Conservation (phyloP, 2,888 invertebrate species). For the Apamea crenata region DNA sequence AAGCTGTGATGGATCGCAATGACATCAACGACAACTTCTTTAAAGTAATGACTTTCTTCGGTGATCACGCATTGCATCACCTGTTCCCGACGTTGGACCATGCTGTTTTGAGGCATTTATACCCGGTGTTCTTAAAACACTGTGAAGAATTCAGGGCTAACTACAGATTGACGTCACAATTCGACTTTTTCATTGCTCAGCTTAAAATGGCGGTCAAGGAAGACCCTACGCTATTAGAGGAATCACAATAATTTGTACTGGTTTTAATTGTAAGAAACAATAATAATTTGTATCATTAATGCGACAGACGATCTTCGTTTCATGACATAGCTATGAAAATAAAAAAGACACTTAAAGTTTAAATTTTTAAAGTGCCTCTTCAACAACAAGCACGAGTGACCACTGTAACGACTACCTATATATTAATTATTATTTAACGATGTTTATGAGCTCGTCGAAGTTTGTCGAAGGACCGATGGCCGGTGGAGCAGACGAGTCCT, state of each 20-base stretch:
- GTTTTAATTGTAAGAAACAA: conserved; percentile 1
- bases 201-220: conserved; percentile 78
- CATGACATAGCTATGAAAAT: neutral
- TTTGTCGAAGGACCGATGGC: no score
- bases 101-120: conserved; percentile 91
- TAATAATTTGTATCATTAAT: neutral
- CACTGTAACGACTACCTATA: neutral
- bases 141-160: conserved; percentile 91
- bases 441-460: no score
- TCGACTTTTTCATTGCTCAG: conserved; percentile 82
- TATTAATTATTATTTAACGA: neutral
- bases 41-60: conserved; percentile 93
- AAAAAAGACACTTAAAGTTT: neutral
- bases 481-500: no score
- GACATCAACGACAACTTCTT: conserved; percentile 92
- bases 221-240: conserved; percentile 72
- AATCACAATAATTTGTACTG: conserved; percentile 23
- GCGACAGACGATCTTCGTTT: neutral
- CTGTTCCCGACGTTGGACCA: conserved; percentile 95
- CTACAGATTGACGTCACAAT: conserved; percentile 80
- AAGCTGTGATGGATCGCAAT: conserved; percentile 93
- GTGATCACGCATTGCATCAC: conserved; percentile 95
- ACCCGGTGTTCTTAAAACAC: conserved; percentile 91
- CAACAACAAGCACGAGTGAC: neutral
- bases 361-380: neutral